phyloP scores from a whole-genome alignment of 1,140 invertebrate genomes.

The Phymorhynchus buccinoides region DNA sequence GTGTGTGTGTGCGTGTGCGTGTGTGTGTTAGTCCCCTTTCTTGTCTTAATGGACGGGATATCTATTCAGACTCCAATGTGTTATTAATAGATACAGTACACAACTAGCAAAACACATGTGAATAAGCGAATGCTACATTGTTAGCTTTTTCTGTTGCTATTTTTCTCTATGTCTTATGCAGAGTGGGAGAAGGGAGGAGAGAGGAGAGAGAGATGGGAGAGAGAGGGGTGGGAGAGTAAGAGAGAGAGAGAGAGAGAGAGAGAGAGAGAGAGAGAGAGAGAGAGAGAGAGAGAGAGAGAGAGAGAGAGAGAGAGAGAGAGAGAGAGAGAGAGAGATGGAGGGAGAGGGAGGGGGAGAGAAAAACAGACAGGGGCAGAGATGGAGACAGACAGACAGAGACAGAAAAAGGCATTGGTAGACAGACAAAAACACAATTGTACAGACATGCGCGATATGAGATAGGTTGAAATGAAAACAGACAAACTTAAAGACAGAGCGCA shows the following conservation, averaged over 20 bases:
- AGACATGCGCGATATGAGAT: no score
- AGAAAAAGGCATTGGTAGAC: no score
- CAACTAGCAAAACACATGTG: neutral
- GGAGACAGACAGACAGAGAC: no score
- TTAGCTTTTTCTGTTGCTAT: neutral
- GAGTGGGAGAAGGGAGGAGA: neutral
- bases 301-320: constrained; percentile 24
- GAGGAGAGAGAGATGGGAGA: neutral
- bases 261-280: neutral
- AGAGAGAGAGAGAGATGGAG: neutral
- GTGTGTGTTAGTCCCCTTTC: neutral
- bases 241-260: constrained; percentile 4
- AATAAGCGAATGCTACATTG: neutral
- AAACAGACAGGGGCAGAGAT: no score
- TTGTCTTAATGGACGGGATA: neutral
- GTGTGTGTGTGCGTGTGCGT: neutral
- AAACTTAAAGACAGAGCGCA: no score
- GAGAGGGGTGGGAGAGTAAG: neutral
- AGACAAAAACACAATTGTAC: no score
- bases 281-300: constrained; percentile 17
- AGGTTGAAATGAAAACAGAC: no score
- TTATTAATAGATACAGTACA: no score
- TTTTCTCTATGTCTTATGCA: neutral
- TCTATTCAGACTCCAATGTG: neutral
- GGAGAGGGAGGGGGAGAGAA: neutral